Evolutionary conservation across 2,888 invertebrate species (phyloP).

Genomic region (Andrena bicolor): DNA sequence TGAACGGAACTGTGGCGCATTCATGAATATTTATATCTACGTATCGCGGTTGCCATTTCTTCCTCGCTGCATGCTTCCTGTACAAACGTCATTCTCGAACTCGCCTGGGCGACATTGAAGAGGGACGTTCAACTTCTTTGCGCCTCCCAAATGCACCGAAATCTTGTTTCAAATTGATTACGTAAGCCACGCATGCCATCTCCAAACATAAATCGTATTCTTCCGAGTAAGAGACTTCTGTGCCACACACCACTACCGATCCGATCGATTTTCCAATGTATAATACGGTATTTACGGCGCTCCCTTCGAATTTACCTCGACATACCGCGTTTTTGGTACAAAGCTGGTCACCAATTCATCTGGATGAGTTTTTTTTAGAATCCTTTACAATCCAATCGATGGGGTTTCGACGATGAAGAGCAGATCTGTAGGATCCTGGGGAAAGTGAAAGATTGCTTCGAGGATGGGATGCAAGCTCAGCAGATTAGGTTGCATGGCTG

Average conservation of each 20-base stretch:
- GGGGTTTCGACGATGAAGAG: slow-evolving; percentile 43
- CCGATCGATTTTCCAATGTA: no score
- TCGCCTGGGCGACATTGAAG: slow-evolving; percentile 33
- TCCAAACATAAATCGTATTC: background rate
- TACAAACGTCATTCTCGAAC: slow-evolving; percentile 23
- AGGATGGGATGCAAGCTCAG: slow-evolving; percentile 73
- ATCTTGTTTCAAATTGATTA: slow-evolving; percentile 30
- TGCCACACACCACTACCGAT: no score
- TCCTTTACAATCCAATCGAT: slow-evolving; percentile 23
- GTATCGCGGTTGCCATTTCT: background rate
- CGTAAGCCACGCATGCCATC: background rate
- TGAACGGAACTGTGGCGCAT: background rate
- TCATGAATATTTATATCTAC: slow-evolving; percentile 36
- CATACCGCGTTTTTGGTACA: background rate
- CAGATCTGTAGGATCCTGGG: slow-evolving; percentile 6
- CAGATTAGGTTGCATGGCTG: slow-evolving; percentile 65
- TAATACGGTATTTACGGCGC: no score
- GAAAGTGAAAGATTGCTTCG: slow-evolving; percentile 44
- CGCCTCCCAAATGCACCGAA: slow-evolving; percentile 7
- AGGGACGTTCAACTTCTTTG: slow-evolving; percentile 39
- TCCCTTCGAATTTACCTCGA: no score
- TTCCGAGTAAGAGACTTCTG: no score
- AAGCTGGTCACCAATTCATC: no score
- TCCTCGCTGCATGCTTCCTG: slow-evolving; percentile 19
- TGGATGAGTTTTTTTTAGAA: slow-evolving; percentile 11